Conservation (phyloP, 2,797 vertebrate genomes). For the Oreonectes daqikongensis region DNA sequence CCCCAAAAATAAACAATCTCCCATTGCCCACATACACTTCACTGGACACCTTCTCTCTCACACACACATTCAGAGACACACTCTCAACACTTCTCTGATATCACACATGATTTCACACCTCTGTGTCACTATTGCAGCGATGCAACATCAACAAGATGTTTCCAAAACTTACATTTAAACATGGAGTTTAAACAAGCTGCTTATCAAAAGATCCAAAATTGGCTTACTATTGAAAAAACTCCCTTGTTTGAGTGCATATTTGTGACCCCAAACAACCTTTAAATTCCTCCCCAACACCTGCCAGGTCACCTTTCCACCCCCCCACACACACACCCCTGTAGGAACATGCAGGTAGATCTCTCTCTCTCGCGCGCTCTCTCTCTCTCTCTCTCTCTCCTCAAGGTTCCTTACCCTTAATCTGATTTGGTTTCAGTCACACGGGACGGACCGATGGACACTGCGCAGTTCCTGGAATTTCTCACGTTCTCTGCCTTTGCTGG, state of each 20-base stretch:
- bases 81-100: conserved; percentile 32
- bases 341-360: conserved; percentile 10
- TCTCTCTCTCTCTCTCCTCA: conserved; percentile 26
- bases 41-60: conserved; percentile 31
- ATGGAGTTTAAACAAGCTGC: conserved; percentile 16
- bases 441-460: conserved; percentile 44
- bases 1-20: conserved; percentile 75
- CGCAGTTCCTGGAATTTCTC: conserved; percentile 62
- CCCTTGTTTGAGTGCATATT: neutral
- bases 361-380: conserved; percentile 27
- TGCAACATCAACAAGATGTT: conserved; percentile 31
- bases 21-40: conserved; percentile 33
- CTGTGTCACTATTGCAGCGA: conserved; percentile 35
- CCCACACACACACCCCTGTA: conserved; percentile 2
- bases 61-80: conserved; percentile 47
- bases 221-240: neutral
- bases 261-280: conserved; percentile 8
- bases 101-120: conserved; percentile 54
- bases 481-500: conserved; percentile 63
- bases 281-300: conserved; percentile 30
- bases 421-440: conserved; percentile 48
- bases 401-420: conserved; percentile 63
- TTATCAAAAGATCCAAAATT: conserved; percentile 12
- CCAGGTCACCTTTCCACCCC: conserved; percentile 34
- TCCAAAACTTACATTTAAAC: conserved; percentile 25